These are phyloP conservation scores for Dimorphilus gyrociliatus DNA, from an alignment of 2,888 invertebrate species.

Conservation along the genomic window DNA sequence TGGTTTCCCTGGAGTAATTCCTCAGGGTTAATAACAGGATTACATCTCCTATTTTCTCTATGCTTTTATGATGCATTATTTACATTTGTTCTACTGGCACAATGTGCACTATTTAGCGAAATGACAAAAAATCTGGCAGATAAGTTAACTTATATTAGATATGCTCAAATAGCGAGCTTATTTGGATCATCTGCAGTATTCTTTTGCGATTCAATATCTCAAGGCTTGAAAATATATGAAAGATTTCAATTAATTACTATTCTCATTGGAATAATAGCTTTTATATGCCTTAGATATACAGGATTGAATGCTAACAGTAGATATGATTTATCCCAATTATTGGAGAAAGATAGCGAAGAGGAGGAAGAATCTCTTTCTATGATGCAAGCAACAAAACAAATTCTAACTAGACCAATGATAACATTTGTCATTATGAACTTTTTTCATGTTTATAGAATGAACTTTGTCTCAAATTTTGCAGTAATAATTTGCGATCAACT, in stretches of 20 bases:
- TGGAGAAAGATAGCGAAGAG: neutral
- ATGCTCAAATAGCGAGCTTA: conserved; percentile 19
- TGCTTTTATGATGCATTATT: conserved; percentile 39
- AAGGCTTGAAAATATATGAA: conserved; percentile 24
- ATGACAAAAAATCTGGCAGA: conserved; percentile 22
- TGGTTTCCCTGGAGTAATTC: conserved; percentile 34
- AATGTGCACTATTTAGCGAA: conserved; percentile 35
- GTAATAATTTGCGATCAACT: conserved; percentile 23
- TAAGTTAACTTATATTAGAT: conserved; percentile 30
- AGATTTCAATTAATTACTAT: conserved; percentile 26
- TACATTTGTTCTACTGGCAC: conserved; percentile 34
- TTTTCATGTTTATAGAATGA: conserved; percentile 19
- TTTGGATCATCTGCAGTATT: conserved; percentile 19
- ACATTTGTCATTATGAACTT: conserved; percentile 27
- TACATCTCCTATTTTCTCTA: conserved; percentile 35
- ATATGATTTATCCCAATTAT: conserved; percentile 14
- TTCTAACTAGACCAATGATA: conserved; percentile 18
- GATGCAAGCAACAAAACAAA: conserved; percentile 16
- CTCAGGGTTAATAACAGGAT: conserved; percentile 26
- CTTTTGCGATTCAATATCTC: conserved; percentile 21
- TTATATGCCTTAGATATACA: conserved; percentile 18
- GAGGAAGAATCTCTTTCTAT: conserved; percentile 7
- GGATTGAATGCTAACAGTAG: conserved; percentile 21
- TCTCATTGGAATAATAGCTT: conserved; percentile 19
- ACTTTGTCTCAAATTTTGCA: conserved; percentile 19